Conservation (phyloP, 2,888 invertebrate genomes). For the Andrena flavipes region DNA sequence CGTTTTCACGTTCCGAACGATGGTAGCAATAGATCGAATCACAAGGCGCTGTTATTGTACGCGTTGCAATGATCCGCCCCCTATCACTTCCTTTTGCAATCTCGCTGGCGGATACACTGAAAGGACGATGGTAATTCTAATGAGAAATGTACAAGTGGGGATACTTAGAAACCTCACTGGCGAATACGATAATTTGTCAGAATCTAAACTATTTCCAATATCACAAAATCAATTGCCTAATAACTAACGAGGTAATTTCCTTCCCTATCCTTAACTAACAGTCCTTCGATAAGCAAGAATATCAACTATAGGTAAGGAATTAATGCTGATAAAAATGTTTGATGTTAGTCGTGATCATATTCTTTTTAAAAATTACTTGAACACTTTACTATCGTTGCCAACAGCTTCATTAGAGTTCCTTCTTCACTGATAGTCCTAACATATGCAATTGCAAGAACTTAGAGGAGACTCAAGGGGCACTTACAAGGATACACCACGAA, state of each 20-base stretch:
- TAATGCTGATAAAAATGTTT: too few relatives aligned
- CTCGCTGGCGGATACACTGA: background rate
- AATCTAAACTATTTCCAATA: constrained; percentile 52
- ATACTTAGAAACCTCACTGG: constrained; percentile 25
- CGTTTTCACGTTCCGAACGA: constrained; percentile 70
- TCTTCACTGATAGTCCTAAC: too few relatives aligned
- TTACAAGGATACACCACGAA: too few relatives aligned
- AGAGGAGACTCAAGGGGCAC: too few relatives aligned
- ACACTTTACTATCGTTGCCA: too few relatives aligned
- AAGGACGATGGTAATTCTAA: constrained; percentile 43
- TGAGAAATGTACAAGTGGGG: constrained; percentile 23
- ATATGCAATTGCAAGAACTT: too few relatives aligned
- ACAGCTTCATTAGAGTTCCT: too few relatives aligned
- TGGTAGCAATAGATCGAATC: constrained; percentile 58
- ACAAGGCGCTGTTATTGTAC: constrained; percentile 52
- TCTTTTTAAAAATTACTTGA: too few relatives aligned
- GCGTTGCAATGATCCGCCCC: constrained; percentile 28
- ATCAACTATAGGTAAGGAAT: too few relatives aligned
- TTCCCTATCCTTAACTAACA: background rate
- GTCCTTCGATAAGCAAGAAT: too few relatives aligned
- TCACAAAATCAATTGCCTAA: constrained; percentile 18
- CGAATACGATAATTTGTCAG: constrained; percentile 67
- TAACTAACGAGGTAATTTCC: background rate
- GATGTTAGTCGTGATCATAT: too few relatives aligned
- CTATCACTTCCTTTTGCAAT: constrained; percentile 40